Percentiles rank a stretch among this genome's conserved stretches.
These are phyloP conservation scores for Spodoptera frugiperda DNA, from an alignment of 1,140 invertebrate genomes.

Conservation along the genomic window DNA sequence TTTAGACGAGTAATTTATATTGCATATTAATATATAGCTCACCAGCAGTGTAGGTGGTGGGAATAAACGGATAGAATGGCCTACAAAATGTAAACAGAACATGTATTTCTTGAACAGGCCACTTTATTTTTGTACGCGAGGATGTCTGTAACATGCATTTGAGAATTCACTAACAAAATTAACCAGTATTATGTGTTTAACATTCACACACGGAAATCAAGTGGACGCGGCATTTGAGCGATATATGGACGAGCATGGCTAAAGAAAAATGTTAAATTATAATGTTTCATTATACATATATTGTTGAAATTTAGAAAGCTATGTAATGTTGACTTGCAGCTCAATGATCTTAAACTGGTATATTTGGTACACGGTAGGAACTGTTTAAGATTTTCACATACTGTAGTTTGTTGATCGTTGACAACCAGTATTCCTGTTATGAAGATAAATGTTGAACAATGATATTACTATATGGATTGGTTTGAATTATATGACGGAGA, in stretches of 20 bases:
- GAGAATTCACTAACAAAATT: constrained; percentile 43
- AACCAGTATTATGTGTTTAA: constrained; percentile 38
- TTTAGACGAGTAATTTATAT: constrained; percentile 51
- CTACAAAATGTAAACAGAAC: constrained; percentile 48
- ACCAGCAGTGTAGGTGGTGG: constrained; percentile 50
- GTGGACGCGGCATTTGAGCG: not conserved
- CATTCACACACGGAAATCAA: constrained; percentile 13
- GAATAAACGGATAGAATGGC: constrained; percentile 52
- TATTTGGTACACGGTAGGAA: constrained; percentile 18
- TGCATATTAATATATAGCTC: constrained; percentile 50
- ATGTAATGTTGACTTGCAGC: constrained; percentile 35
- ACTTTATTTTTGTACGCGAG: constrained; percentile 31
- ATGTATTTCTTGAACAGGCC: constrained; percentile 21
- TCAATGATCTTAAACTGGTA: constrained; percentile 29
- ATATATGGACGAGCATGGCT: constrained; percentile 2
- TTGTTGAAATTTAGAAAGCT: constrained; percentile 35
- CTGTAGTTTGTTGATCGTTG: constrained; percentile 38
- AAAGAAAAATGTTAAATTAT: constrained; percentile 9
- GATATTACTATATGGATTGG: constrained; percentile 74
- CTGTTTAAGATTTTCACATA: constrained; percentile 5
- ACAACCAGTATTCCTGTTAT: constrained; percentile 46
- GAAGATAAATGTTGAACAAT: constrained; percentile 62
- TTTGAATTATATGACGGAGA: constrained; percentile 75
- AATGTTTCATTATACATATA: constrained; percentile 12
- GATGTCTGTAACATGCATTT: constrained; percentile 15